These are phyloP conservation scores for Pristionchus pacificus DNA, from an alignment of 1,140 invertebrate genomes.

Conservation along the genomic window DNA sequence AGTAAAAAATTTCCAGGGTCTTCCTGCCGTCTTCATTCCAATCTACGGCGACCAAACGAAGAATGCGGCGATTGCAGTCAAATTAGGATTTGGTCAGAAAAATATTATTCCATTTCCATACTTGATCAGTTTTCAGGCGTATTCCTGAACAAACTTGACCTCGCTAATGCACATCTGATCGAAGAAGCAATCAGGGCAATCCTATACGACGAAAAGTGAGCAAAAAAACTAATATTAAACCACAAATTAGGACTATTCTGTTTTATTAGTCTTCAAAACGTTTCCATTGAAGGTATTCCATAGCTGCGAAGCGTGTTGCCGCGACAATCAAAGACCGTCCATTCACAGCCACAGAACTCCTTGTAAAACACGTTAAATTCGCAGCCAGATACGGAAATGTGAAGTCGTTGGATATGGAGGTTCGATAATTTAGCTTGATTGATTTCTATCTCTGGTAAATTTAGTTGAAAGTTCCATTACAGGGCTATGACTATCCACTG, in stretches of 20 bases:
- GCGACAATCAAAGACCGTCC: slow-evolving; percentile 17
- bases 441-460: no score
- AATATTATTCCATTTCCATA: not conserved
- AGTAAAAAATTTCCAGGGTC: slow-evolving; percentile 73
- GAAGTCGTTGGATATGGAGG: no score
- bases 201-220: slow-evolving; percentile 12
- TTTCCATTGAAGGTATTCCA: not conserved
- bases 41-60: slow-evolving; percentile 32
- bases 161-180: slow-evolving; percentile 18
- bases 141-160: slow-evolving; percentile 15
- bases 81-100: slow-evolving; percentile 18
- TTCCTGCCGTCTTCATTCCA: slow-evolving; percentile 72
- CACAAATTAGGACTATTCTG: no score
- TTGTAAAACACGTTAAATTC: slow-evolving; percentile 22
- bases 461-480: no score
- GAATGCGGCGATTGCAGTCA: slow-evolving; percentile 22
- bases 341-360: slow-evolving; percentile 12
- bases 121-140: not conserved
- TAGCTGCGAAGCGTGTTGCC: not conserved
- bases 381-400: not conserved
- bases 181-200: slow-evolving; percentile 1
- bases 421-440: no score
- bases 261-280: no score
- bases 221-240: not conserved
- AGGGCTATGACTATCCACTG: no score